Evolutionary conservation across 1,140 invertebrate genomes (phyloP), one percentile per base, ranked within the genome.

Genomic region (Calosoma granatense): DNA sequence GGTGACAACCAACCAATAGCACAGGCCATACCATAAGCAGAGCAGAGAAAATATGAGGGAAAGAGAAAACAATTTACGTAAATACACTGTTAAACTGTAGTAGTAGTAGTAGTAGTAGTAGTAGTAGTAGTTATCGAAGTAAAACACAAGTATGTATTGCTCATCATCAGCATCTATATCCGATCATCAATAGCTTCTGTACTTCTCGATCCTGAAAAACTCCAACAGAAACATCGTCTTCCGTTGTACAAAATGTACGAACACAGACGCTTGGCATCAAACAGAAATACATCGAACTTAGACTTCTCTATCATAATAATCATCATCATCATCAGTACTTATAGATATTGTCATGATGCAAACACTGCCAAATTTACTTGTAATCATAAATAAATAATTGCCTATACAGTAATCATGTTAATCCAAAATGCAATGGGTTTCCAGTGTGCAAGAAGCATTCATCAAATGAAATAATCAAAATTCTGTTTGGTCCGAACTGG

Each of bases 41-140:
- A 84, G 81, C 80, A 83, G 79, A 81, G 79, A 81, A 81, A 81
- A 80, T 71, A 80, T 79, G 78, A 77, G 78, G 78, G 78, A 81
- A 81, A 82, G 81, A 75, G 80, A 81, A 76, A 74, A 69, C 67
- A 70, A 68, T 72, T 76, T 78, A 71, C 70, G 67, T 72, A 65
- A 72, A 72, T 70, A 70, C 61, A 64, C 60, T 61, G 60, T 61
- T 67, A 64, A 56, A 69, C 62, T 66, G 64, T 64, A 56, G 47
- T 22, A 55, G 30, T 59, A 60, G 60, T 56, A 9, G 26, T 36
- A 36, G 6, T 9, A 9, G 23, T 56, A 51, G 26, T 53, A 52
- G 23, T 54, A 22, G n/a, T n/a, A 9, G 26, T 36, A 36, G 6
- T 9, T 36, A 39, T 56, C 53, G 26, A 56, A 52, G 23, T 54